These are phyloP conservation scores for Halocynthia aurantium DNA, from an alignment of 23 tunicate genomes.

Conservation along the genomic window DNA sequence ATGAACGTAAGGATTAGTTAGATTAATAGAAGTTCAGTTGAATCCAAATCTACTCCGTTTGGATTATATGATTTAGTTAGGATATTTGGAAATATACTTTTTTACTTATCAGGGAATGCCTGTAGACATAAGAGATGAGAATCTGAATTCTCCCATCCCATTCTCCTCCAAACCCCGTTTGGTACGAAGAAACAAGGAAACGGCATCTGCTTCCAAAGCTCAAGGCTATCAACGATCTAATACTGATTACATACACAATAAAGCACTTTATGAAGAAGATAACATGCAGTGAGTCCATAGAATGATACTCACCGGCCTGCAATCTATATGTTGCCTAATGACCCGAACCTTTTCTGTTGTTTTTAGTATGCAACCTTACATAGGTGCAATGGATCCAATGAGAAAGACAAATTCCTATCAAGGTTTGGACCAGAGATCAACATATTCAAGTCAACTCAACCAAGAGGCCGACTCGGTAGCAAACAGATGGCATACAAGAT, in stretches of 20 bases:
- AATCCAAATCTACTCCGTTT: background rate
- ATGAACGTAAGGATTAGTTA: background rate
- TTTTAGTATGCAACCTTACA: slow-evolving; percentile 1
- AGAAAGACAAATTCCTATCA: slow-evolving; percentile 1
- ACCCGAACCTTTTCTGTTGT: background rate
- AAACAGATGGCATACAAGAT: background rate
- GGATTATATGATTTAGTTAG: no score
- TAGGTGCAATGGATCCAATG: background rate
- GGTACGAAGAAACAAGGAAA: background rate
- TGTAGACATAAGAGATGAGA: background rate
- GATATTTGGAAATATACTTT: no score
- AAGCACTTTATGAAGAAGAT: background rate
- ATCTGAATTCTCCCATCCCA: background rate
- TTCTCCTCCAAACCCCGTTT: background rate
- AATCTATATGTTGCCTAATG: no score
- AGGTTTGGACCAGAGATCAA: background rate
- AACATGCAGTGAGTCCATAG: no score
- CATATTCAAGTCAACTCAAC: background rate
- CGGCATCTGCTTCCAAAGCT: slow-evolving; percentile 6
- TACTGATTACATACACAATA: background rate
- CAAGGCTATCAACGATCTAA: no score
- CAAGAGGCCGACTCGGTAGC: background rate
- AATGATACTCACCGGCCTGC: no score
- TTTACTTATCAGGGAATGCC: no score
- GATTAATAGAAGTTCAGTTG: background rate